A percentile compares a stretch with the other conserved stretches of the same genome.
phyloP scores from a whole-genome alignment of 2,888 invertebrate genomes.

The Caenorhabditis afra region DNA sequence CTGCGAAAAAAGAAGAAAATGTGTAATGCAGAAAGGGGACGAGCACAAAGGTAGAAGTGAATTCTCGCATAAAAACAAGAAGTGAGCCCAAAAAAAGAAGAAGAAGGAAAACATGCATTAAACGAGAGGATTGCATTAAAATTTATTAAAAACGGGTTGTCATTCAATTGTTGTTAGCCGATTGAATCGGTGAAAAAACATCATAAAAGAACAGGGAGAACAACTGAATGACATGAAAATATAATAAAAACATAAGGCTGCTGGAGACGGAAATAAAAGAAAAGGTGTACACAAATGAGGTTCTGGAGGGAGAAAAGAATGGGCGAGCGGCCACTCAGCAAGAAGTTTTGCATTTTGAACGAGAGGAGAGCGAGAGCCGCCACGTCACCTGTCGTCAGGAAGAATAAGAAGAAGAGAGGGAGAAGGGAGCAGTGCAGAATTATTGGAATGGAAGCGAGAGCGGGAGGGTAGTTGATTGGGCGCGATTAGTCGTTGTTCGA shows the following conservation, averaged over 20 bases:
- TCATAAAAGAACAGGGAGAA: constrained; percentile 17
- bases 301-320: constrained; percentile 19
- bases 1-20: constrained; percentile 1
- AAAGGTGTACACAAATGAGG: constrained; percentile 43
- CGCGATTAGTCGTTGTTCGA: constrained; percentile 25
- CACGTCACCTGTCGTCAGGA: constrained; percentile 34
- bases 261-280: constrained; percentile 1
- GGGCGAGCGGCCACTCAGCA: constrained; percentile 26
- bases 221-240: constrained; percentile 25
- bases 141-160: constrained; percentile 28
- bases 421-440: constrained; percentile 3
- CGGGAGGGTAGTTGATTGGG: not conserved
- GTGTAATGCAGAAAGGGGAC: too few species aligned
- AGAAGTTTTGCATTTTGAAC: constrained; percentile 55
- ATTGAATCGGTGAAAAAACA: constrained; percentile 39
- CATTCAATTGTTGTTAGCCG: constrained; percentile 11
- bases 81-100: constrained; percentile 7
- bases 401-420: constrained; percentile 3
- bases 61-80: constrained; percentile 40
- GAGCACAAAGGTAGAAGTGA: constrained; percentile 11
- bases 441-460: constrained; percentile 15
- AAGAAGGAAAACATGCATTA: not conserved
- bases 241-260: constrained; percentile 20
- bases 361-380: constrained; percentile 5
- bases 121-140: not conserved